Conservation (phyloP, 2,113 vertebrate genomes). For the Apodemus sylvaticus region DNA sequence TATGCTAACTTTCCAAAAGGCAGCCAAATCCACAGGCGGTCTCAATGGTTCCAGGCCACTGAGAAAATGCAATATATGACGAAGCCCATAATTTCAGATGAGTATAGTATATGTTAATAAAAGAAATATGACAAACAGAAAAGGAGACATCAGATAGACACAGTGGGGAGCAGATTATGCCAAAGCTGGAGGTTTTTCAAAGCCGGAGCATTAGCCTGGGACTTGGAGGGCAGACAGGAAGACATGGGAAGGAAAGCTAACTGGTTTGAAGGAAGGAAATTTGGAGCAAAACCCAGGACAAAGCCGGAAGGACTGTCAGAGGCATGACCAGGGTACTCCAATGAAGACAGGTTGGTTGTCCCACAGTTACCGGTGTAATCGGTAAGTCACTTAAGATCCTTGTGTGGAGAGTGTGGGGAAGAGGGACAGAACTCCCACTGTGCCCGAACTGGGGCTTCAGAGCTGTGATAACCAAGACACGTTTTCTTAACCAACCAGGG, state of each 20-base stretch:
- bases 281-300: not conserved
- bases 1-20: not conserved
- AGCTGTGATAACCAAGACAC: fast-evolving
- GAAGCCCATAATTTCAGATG: not conserved
- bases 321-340: not conserved
- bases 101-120: not conserved
- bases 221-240: not conserved
- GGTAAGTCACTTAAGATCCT: not conserved
- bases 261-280: not conserved
- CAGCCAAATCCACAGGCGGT: not conserved
- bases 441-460: fast-evolving
- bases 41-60: fast-evolving
- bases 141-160: not conserved
- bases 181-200: not conserved
- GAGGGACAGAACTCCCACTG: not conserved
- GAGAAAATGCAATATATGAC: not conserved
- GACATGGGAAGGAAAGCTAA: not conserved
- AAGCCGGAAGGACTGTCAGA: not conserved
- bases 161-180: fast-evolving
- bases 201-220: not conserved
- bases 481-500: fast-evolving
- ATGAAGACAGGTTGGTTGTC: not conserved
- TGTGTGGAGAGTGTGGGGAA: not conserved
- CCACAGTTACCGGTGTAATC: fast-evolving
- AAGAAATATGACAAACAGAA: not conserved